phyloP scores from a whole-genome alignment of 2,113 vertebrate genomes.

The Rhabdornis inornatus region DNA sequence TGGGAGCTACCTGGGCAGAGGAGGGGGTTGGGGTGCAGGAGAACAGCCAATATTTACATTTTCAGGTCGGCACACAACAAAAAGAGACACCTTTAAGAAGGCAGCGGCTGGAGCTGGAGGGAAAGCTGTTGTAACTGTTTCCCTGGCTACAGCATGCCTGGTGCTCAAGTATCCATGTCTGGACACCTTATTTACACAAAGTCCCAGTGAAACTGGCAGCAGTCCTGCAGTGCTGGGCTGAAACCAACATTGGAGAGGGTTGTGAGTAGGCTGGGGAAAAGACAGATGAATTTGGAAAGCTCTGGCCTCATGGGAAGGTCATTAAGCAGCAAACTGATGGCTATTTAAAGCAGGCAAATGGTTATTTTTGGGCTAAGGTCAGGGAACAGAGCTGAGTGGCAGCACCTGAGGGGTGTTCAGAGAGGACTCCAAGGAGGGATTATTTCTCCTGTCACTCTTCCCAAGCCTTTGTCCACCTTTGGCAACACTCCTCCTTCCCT shows the following conservation, averaged over 20 bases:
- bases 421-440: not conserved
- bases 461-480: not conserved
- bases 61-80: not conserved
- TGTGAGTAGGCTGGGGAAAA: not conserved
- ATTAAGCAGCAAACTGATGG: not conserved
- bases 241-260: not conserved
- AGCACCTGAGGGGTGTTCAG: not conserved
- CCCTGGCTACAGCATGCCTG: constrained; percentile 49
- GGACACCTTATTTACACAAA: constrained; percentile 58
- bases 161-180: constrained; percentile 2
- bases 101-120: not conserved
- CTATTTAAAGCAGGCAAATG: constrained; percentile 17
- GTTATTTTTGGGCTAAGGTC: constrained; percentile 6
- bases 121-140: constrained; percentile 47
- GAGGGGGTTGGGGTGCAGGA: not conserved
- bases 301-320: not conserved
- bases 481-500: not conserved
- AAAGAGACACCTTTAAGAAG: constrained; percentile 15
- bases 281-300: not conserved
- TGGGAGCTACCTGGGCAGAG: not conserved
- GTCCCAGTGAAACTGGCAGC: constrained; percentile 49
- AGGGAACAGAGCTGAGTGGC: not conserved
- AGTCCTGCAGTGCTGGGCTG: not conserved
- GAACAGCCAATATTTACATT: constrained; percentile 37
- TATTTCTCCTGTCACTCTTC: not conserved